Base-by-base conservation (phyloP, 2,797 vertebrate species). In the Astyanax mexicanus region DNA sequence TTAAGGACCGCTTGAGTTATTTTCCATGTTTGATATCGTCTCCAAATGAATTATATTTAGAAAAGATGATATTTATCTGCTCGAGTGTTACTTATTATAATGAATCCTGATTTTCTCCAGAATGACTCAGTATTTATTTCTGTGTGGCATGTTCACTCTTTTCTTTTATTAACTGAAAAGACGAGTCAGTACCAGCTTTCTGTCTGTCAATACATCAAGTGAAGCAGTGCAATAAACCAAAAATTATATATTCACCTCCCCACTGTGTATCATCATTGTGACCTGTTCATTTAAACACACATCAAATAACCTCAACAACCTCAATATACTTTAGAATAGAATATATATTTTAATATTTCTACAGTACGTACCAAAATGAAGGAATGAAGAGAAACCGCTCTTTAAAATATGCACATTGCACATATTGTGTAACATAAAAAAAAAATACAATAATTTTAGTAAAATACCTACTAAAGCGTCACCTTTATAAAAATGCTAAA, bases 401-500 rank as follows among this genome's bases (percentile, higher is more conserved):
- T 78, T 40, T n/a, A 60, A 68, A 9, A 69, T 32, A 52, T 55
- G 10, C 62, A 84, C 79, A 84, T 84, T 89, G 78, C 87, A 86
- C 83, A 72, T 75, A 45, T 47, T 69, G 35, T 29, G 12, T 25
- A 66, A 42, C 71, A 55, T 29, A 35, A 68, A 51, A 49, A 29
- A 21, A 1, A 78, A 66, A 71, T 54, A 32, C 44, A 83, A 8
- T 37, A 61, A 49, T 74, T 81, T 0, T 79, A 45, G 76, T 77
- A 1, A 32, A 32, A 29, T 78, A 55, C 35, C 38, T 62, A 19
- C 57, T 71, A 76, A 75, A 65, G 17, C 62, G 84, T 52, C 12
- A 29, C 51, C 77, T 74, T 74, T 62, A 69, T 27, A 66, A 84
- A 87, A 81, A 84, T 83, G 80, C 81, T 3, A 7, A n/a, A 29